Percentiles rank a stretch among this genome's conserved stretches.
phyloP scores from a whole-genome alignment of 2,113 vertebrate species.

The Centropus unirufus region DNA sequence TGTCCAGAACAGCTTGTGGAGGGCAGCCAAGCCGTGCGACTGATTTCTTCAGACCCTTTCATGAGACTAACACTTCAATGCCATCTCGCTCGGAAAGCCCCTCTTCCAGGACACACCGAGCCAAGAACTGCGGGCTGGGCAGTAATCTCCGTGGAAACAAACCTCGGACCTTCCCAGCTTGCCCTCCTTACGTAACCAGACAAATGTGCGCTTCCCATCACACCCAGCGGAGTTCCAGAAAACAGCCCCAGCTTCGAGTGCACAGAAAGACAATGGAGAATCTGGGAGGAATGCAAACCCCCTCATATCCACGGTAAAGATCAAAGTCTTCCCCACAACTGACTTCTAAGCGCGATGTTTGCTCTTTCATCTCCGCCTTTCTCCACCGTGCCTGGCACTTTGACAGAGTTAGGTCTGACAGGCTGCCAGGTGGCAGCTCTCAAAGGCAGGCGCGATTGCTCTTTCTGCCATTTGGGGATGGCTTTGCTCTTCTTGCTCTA shows the following conservation, averaged over 20 bases:
- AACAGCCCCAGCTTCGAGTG: conserved; percentile 30
- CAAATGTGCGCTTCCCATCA: conserved; percentile 20
- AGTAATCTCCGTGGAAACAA: conserved; percentile 44
- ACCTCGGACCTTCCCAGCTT: conserved; percentile 1
- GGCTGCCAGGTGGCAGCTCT: conserved; percentile 51
- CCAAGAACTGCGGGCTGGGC: neutral
- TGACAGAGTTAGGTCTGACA: conserved; percentile 40
- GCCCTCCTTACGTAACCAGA: conserved; percentile 5
- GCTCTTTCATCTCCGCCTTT: conserved; percentile 57
- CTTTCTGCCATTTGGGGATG: conserved; percentile 14
- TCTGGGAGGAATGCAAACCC: conserved; percentile 6
- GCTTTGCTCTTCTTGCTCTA: neutral
- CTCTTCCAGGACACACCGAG: neutral
- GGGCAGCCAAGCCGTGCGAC: neutral
- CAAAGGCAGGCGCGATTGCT: conserved; percentile 21
- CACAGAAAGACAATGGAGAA: neutral
- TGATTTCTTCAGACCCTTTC: neutral
- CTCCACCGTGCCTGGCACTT: conserved; percentile 42
- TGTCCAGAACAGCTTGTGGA: neutral
- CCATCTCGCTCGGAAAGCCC: neutral
- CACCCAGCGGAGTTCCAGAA: conserved; percentile 17
- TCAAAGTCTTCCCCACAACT: conserved; percentile 30
- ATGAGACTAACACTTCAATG: neutral
- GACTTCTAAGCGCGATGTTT: conserved; percentile 36
- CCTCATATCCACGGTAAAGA: conserved; percentile 11